Percentiles rank a stretch among this genome's conserved stretches.
phyloP scores from a whole-genome alignment of 2,888 invertebrate genomes.

The Drosophila mimetica region DNA sequence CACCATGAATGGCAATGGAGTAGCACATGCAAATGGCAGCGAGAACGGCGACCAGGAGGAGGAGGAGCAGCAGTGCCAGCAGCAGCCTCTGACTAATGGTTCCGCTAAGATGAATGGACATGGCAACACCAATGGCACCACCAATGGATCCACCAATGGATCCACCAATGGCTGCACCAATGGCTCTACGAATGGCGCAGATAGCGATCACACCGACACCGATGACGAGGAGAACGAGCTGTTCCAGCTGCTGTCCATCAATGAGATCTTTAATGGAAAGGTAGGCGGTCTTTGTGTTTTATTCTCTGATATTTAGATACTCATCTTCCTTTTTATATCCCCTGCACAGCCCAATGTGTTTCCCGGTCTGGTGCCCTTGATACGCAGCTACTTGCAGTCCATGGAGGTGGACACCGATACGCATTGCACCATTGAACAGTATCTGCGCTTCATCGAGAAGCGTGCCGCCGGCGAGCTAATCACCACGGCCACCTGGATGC shows the following conservation, averaged over 20 bases:
- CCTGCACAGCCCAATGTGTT: constrained; percentile 89
- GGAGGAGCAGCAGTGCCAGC: no score
- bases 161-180: constrained; percentile 33
- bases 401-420: constrained; percentile 99
- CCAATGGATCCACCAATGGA: constrained; percentile 25
- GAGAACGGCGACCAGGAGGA: constrained; percentile 22
- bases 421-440: constrained; percentile 98
- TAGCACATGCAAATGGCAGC: constrained; percentile 7
- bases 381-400: constrained; percentile 96
- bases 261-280: constrained; percentile 98
- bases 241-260: constrained; percentile 93
- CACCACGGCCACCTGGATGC: constrained; percentile 98
- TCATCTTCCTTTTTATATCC: background rate
- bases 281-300: constrained; percentile 44
- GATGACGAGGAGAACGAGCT: constrained; percentile 84
- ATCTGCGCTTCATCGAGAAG: constrained; percentile 95
- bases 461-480: constrained; percentile 94
- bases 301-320: no score
- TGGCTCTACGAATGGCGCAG: constrained; percentile 54
- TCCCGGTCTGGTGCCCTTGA: constrained; percentile 96
- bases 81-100: constrained; percentile 41
- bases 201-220: constrained; percentile 72
- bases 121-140: constrained; percentile 45
- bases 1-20: constrained; percentile 24
- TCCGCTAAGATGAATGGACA: constrained; percentile 53